Base-by-base conservation (phyloP, 2,797 vertebrate genomes). In the Paedocypris micromegethes region DNA sequence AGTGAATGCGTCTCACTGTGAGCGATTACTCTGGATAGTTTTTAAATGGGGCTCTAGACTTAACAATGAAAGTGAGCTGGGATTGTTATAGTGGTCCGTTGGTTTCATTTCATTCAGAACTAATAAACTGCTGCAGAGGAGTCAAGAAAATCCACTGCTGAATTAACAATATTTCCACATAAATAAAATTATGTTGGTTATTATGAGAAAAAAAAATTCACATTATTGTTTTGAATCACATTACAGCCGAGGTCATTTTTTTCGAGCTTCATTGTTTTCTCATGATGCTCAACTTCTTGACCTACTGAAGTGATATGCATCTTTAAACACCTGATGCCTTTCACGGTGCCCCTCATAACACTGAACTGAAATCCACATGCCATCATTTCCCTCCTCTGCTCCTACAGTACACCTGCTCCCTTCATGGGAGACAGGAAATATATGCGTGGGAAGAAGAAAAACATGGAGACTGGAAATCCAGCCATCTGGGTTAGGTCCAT, bases 361-460 rank as follows among this genome's bases (percentile, higher is more conserved):
- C 65, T 58, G 59, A 66, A 76, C 65, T 72, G 50, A 57, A 76
- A 59, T 66, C 58, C 53, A 42, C 43, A 42, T 38, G 45, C 4
- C 46, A 43, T 55, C 9, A 45, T 50, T 75, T 57, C 41, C 23
- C 43, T 38, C 6, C 6, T 3, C n/a, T 63, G 57, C 42, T 44
- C 59, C 43, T 50, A 23, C 23, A 41, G 69, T 51, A 64, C 71
- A 76, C 74, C 74, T 78, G 72, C 70, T 70, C 56, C 71, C 71
- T 49, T 72, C 77, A 61, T 58, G 67, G 72, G 69, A 69, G 66
- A 51, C 74, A 67, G 69, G 66, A 73, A 77, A 41, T 45, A 56
- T 9, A 44, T 64, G 64, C 47, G 7, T 9, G 37, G 6, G 52
- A 60, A 47, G 37, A 40, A 56, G 62, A 51, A 39, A 58, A 51